Evolutionary conservation across 2,888 invertebrate species (phyloP).

Genomic region (Hydropsyche betteni): DNA sequence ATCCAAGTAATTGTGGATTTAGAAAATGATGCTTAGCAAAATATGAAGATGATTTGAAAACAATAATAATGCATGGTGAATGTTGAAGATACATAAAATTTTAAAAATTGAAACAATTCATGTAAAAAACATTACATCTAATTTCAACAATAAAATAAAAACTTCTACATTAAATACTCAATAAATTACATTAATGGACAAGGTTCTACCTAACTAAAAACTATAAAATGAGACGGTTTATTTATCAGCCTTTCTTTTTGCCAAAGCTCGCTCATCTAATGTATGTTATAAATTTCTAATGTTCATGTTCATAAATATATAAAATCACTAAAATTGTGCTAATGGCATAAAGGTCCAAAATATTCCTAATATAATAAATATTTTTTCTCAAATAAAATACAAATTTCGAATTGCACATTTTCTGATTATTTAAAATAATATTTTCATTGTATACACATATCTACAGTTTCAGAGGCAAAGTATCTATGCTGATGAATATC

Average conservation of each 20-base stretch:
- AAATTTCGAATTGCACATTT: slow-evolving; percentile 8
- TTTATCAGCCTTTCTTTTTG: slow-evolving; percentile 38
- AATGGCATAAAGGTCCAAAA: background rate
- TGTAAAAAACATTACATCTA: too few relatives aligned
- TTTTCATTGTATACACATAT: background rate
- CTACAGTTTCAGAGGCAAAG: background rate
- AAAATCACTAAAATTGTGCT: slow-evolving; percentile 4
- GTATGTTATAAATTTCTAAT: slow-evolving; percentile 5
- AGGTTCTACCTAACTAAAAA: slow-evolving; percentile 23
- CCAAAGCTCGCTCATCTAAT: slow-evolving; percentile 40
- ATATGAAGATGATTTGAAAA: too few relatives aligned
- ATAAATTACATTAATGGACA: slow-evolving; percentile 10
- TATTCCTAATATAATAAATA: background rate
- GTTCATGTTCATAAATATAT: background rate
- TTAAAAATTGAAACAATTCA: too few relatives aligned
- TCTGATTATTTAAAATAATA: background rate
- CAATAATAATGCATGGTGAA: too few relatives aligned
- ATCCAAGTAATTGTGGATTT: too few relatives aligned
- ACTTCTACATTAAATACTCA: too few relatives aligned
- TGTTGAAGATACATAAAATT: too few relatives aligned
- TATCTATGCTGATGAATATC: background rate
- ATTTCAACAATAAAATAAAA: too few relatives aligned
- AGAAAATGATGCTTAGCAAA: too few relatives aligned
- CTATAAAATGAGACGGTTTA: slow-evolving; percentile 36
- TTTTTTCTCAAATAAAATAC: background rate